Conservation (phyloP, 2,888 invertebrate genomes). For the Xanthorhoe spadicearia region DNA sequence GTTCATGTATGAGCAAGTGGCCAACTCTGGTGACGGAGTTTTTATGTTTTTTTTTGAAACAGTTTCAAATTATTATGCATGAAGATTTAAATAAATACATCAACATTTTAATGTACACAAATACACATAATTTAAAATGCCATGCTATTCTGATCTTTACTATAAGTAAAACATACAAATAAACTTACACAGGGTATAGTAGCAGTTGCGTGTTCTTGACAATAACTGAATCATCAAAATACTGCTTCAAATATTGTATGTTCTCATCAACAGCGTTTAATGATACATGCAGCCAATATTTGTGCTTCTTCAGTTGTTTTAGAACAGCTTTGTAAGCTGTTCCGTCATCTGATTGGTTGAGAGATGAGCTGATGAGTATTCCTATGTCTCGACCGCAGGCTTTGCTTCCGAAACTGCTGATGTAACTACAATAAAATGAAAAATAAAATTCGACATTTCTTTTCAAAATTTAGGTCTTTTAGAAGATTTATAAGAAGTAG, state of each 20-base stretch:
- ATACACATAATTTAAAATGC: too few species aligned
- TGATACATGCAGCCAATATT: conserved; percentile 87
- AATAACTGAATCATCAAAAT: conserved; percentile 83
- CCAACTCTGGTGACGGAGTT: too few species aligned
- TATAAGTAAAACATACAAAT: not conserved
- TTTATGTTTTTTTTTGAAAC: too few species aligned
- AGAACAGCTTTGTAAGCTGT: conserved; percentile 45
- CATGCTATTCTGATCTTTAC: too few species aligned
- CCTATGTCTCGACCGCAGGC: conserved; percentile 71
- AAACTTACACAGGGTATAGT: conserved; percentile 88
- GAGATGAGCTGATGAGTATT: conserved; percentile 62
- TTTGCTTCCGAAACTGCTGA: conserved; percentile 83
- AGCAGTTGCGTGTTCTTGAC: conserved; percentile 86
- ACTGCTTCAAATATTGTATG: conserved; percentile 80
- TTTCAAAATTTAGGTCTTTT: too few species aligned
- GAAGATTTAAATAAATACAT: too few species aligned
- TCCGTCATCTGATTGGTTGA: conserved; percentile 40
- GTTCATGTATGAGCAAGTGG: too few species aligned
- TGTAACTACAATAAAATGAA: conserved; percentile 70
- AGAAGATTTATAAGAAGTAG: too few species aligned
- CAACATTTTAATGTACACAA: too few species aligned
- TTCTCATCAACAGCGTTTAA: conserved; percentile 85
- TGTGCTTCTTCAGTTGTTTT: conserved; percentile 82
- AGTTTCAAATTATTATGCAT: too few species aligned
- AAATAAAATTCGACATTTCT: too few species aligned